These are phyloP conservation scores for Pammene fasciana DNA, from an alignment of 2,888 invertebrate genomes.

Conservation along the genomic window DNA sequence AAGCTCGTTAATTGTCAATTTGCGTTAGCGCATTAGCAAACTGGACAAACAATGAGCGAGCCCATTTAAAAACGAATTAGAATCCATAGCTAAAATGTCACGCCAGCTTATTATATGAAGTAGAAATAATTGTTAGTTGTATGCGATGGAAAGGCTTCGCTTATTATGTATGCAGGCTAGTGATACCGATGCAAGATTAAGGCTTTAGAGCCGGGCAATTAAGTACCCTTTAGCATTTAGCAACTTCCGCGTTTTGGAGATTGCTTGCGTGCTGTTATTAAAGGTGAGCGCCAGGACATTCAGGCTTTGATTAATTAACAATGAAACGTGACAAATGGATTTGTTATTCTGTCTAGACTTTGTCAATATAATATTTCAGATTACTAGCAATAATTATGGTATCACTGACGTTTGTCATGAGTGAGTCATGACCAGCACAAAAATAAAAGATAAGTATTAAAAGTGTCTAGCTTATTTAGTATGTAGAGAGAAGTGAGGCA, in stretches of 20 bases:
- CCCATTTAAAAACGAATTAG: conserved; percentile 32
- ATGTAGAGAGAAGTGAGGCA: too few relatives aligned
- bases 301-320: conserved; percentile 18
- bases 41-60: conserved; percentile 24
- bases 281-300: conserved; percentile 20
- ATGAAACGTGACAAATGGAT: not conserved
- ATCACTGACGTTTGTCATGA: too few relatives aligned
- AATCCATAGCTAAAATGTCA: conserved; percentile 13
- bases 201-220: conserved; percentile 31
- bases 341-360: not conserved
- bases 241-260: conserved; percentile 33
- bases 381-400: too few relatives aligned
- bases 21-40: conserved; percentile 35
- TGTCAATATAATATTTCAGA: not conserved
- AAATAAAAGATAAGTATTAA: too few relatives aligned
- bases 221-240: conserved; percentile 31
- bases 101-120: conserved; percentile 6
- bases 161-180: conserved; percentile 20
- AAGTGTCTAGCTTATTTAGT: too few relatives aligned
- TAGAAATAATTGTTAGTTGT: conserved; percentile 23
- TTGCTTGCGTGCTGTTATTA: conserved; percentile 17
- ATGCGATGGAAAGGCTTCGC: conserved; percentile 19
- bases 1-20: conserved; percentile 38
- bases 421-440: too few relatives aligned
- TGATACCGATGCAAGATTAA: conserved; percentile 32